Base-by-base conservation (phyloP, 1,140 invertebrate genomes). In the Drosophila watanabei region DNA sequence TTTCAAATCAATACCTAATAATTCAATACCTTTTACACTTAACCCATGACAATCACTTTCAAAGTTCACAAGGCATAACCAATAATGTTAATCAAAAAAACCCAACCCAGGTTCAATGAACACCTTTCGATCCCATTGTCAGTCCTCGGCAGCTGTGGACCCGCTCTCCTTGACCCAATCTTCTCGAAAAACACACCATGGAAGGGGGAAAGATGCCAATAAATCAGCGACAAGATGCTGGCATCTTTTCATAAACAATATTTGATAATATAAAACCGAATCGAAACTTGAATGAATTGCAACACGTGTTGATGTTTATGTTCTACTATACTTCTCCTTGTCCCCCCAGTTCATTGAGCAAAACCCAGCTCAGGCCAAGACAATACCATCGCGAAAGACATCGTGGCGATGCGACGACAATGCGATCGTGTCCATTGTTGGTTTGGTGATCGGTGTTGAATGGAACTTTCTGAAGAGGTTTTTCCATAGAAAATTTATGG, bases 401-500 rank as follows among this genome's bases (percentile, higher is more conserved):
- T 1, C 54, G 8, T 70, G 80, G 80, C 72, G 64, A 48, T 48
- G 43, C 37, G 43, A 58, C 64, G 68, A 51, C 69, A 72, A 72
- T 72, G 66, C 37, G 73, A 75, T 81, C 78, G 81, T 61, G 59
- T 71, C 65, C 78, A 88, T 88, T 88, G 85, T 88, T 88, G 28
- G 33, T 28, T 28, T 24, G 24, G 24, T 11, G 33, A 41, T 20
- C 46, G 41, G 18, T 41, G 37, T 56, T 85, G 72, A 89, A 85
- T 89, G 78, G 73, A 89, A 90, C 78, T 85, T 89, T 72, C 61
- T 81, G 69, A 89, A 88, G 78, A 89, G 65, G 64, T 89, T 86
- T 86, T 88, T 88, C 66, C 78, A 84, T 75, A 81, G 78, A 71
- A 89, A 89, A 88, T 87, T 45, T 75, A 72, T 84, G 65, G 62